Evolutionary conservation across 2,113 vertebrate species (phyloP).

Genomic region (Asarcornis scutulata): DNA sequence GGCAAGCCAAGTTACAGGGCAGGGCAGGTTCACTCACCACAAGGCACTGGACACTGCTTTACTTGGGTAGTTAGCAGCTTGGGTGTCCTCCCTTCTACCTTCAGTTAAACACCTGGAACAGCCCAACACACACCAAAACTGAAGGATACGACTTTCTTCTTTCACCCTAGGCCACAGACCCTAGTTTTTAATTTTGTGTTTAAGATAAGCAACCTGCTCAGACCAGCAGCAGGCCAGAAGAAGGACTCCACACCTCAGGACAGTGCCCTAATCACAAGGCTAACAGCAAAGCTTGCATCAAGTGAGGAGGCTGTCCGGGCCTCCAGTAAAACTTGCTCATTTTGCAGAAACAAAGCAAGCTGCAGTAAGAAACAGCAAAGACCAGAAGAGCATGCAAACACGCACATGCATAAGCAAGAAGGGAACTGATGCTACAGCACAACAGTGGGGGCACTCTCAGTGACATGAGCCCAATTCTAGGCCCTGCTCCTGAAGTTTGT

Average conservation of each 20-base stretch:
- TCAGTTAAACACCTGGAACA: neutral
- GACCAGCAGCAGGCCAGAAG: neutral
- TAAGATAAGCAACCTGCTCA: neutral
- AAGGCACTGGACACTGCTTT: neutral
- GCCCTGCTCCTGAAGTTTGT: neutral
- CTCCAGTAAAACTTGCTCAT: neutral
- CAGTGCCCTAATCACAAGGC: neutral
- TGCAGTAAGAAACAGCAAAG: neutral
- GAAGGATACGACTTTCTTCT: neutral
- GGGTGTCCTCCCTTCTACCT: neutral
- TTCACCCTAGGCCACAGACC: neutral
- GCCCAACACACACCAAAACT: neutral
- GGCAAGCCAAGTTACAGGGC: neutral
- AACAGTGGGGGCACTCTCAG: neutral
- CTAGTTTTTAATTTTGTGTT: neutral
- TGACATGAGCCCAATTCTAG: neutral
- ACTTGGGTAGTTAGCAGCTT: too few relatives aligned
- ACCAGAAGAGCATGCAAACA: neutral
- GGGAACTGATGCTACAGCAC: neutral
- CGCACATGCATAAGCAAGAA: neutral
- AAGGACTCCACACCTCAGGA: neutral
- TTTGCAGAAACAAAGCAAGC: neutral
- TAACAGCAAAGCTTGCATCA: neutral
- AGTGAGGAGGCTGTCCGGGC: fast-evolving
- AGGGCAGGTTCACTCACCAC: neutral